Percentiles rank a stretch among this genome's conserved stretches.
These are phyloP conservation scores for Alloscopus bannaensis DNA, from an alignment of 2,888 invertebrate genomes.

Conservation along the genomic window DNA sequence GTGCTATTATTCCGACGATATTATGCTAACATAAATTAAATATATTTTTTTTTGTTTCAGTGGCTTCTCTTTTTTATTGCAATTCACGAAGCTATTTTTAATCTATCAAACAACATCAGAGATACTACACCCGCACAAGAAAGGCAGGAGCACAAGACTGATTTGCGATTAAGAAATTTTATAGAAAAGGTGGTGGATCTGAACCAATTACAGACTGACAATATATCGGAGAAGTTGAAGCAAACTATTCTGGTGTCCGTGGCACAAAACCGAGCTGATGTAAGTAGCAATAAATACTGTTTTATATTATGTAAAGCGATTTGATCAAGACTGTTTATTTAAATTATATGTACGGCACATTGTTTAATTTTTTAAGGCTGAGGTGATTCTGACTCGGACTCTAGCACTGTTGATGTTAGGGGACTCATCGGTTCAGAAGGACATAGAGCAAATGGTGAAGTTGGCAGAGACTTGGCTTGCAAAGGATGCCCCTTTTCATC, in stretches of 20 bases:
- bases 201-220: not conserved
- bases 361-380: conserved; percentile 37
- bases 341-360: not conserved
- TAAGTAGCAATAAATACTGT: not conserved
- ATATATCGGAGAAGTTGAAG: conserved; percentile 5
- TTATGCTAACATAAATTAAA: too few relatives aligned
- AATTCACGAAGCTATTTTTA: conserved; percentile 42
- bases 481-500: conserved; percentile 3
- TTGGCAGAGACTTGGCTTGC: conserved; percentile 28
- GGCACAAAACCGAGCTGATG: conserved; percentile 43
- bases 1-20: not conserved
- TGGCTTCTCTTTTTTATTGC: conserved; percentile 60
- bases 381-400: conserved; percentile 29
- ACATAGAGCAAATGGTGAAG: conserved; percentile 3
- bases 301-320: not conserved
- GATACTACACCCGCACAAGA: not conserved
- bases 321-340: not conserved
- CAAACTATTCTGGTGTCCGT: conserved; percentile 28
- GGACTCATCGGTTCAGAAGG: not conserved
- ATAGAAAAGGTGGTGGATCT: conserved; percentile 7
- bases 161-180: conserved; percentile 15
- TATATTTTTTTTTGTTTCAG: too few relatives aligned
- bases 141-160: not conserved
- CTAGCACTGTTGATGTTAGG: conserved; percentile 18
- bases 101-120: conserved; percentile 23